Conservation (phyloP, 2,888 invertebrate genomes). For the Gandaritis pyraliata region DNA sequence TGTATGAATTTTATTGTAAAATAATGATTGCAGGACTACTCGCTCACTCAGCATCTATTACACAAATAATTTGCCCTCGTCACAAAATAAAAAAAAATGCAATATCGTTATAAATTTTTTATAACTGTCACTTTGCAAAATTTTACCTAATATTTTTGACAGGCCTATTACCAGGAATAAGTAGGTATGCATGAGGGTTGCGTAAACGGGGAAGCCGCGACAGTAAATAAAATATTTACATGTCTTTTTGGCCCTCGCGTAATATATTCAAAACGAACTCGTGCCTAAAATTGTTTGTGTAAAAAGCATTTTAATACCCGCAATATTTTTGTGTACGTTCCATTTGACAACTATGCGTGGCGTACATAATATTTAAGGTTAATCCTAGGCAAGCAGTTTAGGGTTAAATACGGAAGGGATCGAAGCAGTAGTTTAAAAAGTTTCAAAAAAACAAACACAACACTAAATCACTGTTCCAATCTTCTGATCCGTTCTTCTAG, state of each 20-base stretch:
- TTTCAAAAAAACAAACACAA: too few relatives aligned
- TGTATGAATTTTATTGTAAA: too few relatives aligned
- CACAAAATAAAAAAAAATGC: too few relatives aligned
- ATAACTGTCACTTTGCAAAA: too few relatives aligned
- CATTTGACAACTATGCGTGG: constrained; percentile 37
- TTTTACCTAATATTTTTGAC: constrained; percentile 1
- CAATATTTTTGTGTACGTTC: constrained; percentile 39
- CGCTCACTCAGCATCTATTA: too few relatives aligned
- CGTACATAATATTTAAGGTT: constrained; percentile 29
- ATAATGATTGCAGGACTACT: too few relatives aligned
- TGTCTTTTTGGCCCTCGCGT: constrained; percentile 52
- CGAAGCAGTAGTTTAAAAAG: too few relatives aligned
- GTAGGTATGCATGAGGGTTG: constrained; percentile 20
- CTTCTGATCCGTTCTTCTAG: too few relatives aligned
- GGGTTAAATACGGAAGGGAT: too few relatives aligned
- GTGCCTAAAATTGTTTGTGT: constrained; percentile 58
- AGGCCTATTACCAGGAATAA: constrained; percentile 1
- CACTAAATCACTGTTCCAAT: too few relatives aligned
- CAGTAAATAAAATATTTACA: constrained; percentile 67
- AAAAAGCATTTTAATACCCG: constrained; percentile 52
- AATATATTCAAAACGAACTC: constrained; percentile 61
- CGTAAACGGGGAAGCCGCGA: constrained; percentile 51
- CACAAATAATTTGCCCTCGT: too few relatives aligned
- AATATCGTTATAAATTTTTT: too few relatives aligned
- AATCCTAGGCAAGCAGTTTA: constrained; percentile 6